These are phyloP conservation scores for Novumbra hubbsi DNA, from an alignment of 2,797 vertebrate genomes.

Conservation along the genomic window DNA sequence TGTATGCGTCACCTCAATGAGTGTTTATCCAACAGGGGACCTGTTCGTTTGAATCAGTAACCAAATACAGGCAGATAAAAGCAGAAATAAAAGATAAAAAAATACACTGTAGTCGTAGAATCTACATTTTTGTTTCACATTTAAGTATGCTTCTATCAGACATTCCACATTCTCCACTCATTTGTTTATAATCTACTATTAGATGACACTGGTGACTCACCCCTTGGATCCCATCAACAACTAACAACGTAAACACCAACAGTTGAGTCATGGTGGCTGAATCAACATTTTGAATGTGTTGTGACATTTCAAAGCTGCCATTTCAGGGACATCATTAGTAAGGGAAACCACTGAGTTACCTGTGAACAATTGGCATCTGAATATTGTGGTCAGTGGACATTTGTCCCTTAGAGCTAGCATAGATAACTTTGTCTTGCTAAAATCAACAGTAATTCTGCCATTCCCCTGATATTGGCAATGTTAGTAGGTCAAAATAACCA, in stretches of 20 bases:
- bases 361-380: conserved; percentile 22
- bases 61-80: conserved; percentile 52
- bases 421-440: not conserved
- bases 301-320: conserved; percentile 26
- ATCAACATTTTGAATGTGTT: conserved; percentile 2
- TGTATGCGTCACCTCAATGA: conserved; percentile 19
- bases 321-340: conserved; percentile 52
- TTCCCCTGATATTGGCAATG: not conserved
- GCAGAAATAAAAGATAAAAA: conserved; percentile 52
- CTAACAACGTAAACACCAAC: conserved; percentile 36
- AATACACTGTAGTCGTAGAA: conserved; percentile 50
- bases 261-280: not conserved
- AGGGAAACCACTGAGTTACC: conserved; percentile 46
- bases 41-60: conserved; percentile 45
- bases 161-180: conserved; percentile 62
- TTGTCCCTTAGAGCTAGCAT: not conserved
- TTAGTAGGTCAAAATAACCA: not conserved
- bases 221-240: conserved; percentile 61
- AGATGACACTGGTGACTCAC: conserved; percentile 63
- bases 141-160: conserved; percentile 55
- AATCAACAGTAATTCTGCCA: not conserved
- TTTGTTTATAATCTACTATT: conserved; percentile 46
- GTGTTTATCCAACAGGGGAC: conserved; percentile 43
- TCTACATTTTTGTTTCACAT: conserved; percentile 66
- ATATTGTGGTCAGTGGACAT: conserved; percentile 28